Conservation (phyloP, 30 jellyfish, hydroid and myxozoan species). For the Chrysaora quinquecirrha region DNA sequence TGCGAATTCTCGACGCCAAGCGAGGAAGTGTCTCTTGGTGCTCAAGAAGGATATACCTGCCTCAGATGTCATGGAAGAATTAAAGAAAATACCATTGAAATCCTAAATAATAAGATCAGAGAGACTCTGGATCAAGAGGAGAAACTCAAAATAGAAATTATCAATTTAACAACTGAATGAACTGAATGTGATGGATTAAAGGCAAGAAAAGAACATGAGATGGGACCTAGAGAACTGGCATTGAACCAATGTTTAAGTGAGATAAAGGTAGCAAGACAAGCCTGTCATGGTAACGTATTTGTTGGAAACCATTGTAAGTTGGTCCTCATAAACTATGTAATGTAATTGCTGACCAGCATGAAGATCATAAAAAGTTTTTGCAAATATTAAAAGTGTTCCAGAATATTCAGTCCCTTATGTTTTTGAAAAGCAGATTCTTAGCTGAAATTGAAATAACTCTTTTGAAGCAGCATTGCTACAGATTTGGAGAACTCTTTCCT, state of each 20-base stretch:
- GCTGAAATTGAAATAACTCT: too few species aligned
- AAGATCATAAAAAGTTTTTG: too few species aligned
- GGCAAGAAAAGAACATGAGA: neutral
- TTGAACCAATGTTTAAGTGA: neutral
- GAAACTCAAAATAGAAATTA: neutral
- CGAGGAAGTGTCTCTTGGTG: neutral
- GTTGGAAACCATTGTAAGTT: too few species aligned
- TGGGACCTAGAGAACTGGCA: constrained; percentile 3
- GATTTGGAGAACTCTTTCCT: too few species aligned
- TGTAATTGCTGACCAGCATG: too few species aligned
- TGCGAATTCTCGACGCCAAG: constrained; percentile 18
- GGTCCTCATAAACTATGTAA: too few species aligned
- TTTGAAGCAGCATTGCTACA: too few species aligned
- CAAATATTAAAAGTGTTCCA: too few species aligned
- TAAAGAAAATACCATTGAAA: neutral
- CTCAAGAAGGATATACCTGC: neutral
- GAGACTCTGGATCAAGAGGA: neutral
- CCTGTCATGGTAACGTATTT: too few species aligned
- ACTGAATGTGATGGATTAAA: neutral
- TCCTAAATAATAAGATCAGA: neutral
- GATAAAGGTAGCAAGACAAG: constrained; percentile 45
- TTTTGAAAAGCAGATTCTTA: too few species aligned
- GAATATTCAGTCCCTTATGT: too few species aligned
- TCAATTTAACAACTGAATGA: neutral
- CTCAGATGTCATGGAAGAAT: neutral